Base-by-base conservation (phyloP, 2,797 vertebrate genomes). In the Vespertilio murinus region DNA sequence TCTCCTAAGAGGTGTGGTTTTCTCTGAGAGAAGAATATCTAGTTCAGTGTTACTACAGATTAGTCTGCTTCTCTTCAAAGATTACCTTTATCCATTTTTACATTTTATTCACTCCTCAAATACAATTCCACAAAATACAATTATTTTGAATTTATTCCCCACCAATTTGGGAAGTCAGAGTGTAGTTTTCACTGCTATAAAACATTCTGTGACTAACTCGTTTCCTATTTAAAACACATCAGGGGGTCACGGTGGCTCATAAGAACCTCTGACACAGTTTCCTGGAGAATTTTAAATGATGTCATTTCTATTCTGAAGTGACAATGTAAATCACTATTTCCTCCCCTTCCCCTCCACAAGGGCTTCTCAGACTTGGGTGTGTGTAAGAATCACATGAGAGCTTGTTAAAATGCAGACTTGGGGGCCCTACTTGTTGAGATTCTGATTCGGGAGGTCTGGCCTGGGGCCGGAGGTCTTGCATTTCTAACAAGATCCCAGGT, bases 241-340 rank as follows among this genome's bases (percentile, higher is more conserved):
- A 96, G 82, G 94, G 94, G 91, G 93, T 97, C 96, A 96, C 91
- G 94, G 93, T 52, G 64, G 89, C 93, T 97, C 96, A 96, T 35
- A 93, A 59, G 78, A 97, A 91, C 70, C 83, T 97, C 94, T 96
- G 97, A 97, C 94, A 95, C 95, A 97, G 95, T 96, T 98, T 95
- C 65, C 92, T 95, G 94, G 90, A 95, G 79, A 95, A 97, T 93
- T 86, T 92, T 97, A 96, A 94, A 97, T 94, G 93, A 91, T 94
- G 94, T 96, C 91, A 90, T 25, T 84, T 97, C 95, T 97, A 94
- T 96, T 96, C 93, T 96, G 35, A 95, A 84, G 33, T 96, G 92
- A 86, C 95, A 97, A 97, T 96, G 96, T 97, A 96, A 98, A 97
- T 96, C 94, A 94, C 38, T 94, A 84, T 93, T 87, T 33, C 13